These are phyloP conservation scores for Aplocera efformata DNA, from an alignment of 2,888 invertebrate species.

Conservation along the genomic window DNA sequence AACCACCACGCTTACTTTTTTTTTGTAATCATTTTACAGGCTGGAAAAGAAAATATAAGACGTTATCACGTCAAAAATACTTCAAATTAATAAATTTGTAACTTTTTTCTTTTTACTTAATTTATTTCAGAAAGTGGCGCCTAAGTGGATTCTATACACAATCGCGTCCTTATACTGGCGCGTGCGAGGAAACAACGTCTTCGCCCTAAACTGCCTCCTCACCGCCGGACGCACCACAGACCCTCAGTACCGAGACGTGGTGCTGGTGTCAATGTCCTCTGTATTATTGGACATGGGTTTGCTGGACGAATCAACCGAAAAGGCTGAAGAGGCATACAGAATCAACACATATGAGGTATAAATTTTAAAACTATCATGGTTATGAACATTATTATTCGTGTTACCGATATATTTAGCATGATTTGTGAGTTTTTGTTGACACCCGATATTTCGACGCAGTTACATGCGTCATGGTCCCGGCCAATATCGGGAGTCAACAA, in stretches of 20 bases:
- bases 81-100: too few species aligned
- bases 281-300: slow-evolving; percentile 83
- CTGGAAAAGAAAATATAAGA: too few species aligned
- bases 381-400: too few species aligned
- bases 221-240: slow-evolving; percentile 67
- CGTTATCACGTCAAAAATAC: too few species aligned
- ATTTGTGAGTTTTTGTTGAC: too few species aligned
- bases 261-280: slow-evolving; percentile 85
- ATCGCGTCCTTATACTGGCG: slow-evolving; percentile 90
- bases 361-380: too few species aligned
- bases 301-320: slow-evolving; percentile 82
- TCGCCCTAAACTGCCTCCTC: slow-evolving; percentile 86
- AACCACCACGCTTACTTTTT: too few species aligned
- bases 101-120: not conserved
- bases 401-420: too few species aligned
- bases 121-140: slow-evolving; percentile 82
- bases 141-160: slow-evolving; percentile 86
- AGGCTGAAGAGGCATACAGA: slow-evolving; percentile 82
- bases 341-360: slow-evolving; percentile 82
- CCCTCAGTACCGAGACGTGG: slow-evolving; percentile 82
- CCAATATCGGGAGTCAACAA: too few species aligned
- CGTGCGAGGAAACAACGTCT: slow-evolving; percentile 83
- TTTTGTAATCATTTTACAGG: too few species aligned
- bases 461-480: too few species aligned
- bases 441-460: too few species aligned